Evolutionary conservation across 2,888 invertebrate genomes (phyloP).

Genomic region (Synergus gifuensis): DNA sequence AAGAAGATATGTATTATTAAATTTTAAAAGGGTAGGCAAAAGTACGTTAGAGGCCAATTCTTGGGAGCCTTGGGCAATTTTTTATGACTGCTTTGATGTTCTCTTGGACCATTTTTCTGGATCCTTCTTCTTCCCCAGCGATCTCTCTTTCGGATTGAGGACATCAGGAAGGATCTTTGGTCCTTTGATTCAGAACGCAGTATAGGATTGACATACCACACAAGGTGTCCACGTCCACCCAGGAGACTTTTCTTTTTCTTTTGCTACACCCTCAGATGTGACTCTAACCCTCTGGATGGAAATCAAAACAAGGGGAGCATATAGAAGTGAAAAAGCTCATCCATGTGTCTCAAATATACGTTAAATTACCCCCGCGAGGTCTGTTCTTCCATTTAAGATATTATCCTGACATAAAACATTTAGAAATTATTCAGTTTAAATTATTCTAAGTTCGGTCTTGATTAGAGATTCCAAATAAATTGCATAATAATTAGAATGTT

Average conservation of each 20-base stretch:
- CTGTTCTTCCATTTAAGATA: neutral
- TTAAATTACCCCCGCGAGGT: neutral
- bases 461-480: neutral
- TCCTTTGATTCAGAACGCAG: constrained; percentile 1
- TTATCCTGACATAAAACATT: neutral
- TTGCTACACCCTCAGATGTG: neutral
- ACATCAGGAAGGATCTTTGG: neutral
- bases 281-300: neutral
- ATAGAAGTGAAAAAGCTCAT: neutral
- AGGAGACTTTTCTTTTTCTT: neutral
- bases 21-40: neutral
- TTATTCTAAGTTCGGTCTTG: too few relatives aligned
- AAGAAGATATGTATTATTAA: neutral
- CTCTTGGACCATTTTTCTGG: constrained; percentile 1
- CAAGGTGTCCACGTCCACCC: constrained; percentile 16
- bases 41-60: neutral
- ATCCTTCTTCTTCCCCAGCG: constrained; percentile 15
- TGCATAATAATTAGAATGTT: neutral
- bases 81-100: neutral
- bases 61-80: neutral
- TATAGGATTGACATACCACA: neutral
- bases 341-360: constrained; percentile 2
- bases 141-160: neutral
- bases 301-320: constrained; percentile 9
- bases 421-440: neutral